phyloP scores from a whole-genome alignment of 2,797 vertebrate genomes.

The Sarcoramphus papa region DNA sequence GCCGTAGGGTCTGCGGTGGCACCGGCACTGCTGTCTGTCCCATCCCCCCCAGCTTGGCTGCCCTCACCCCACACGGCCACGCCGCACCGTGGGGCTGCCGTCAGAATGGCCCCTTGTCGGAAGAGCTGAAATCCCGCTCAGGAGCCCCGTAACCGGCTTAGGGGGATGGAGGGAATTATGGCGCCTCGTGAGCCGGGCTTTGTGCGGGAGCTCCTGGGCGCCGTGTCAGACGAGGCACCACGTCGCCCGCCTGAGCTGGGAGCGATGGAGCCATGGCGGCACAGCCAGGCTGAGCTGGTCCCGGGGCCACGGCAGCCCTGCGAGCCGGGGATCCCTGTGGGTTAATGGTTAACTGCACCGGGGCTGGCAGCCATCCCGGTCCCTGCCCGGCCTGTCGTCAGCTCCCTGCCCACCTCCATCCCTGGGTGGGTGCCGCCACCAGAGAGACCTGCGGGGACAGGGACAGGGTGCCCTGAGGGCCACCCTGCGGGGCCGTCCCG shows the following conservation, averaged over 20 bases:
- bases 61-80: neutral
- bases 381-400: neutral
- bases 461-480: neutral
- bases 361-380: neutral
- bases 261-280: fast-evolving
- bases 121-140: neutral
- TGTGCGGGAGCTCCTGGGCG: fast-evolving
- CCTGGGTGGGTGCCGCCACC: fast-evolving
- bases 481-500: fast-evolving
- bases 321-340: fast-evolving
- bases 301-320: neutral
- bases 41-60: fast-evolving
- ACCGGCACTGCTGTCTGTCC: neutral
- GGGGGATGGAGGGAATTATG: constrained; percentile 42
- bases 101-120: neutral
- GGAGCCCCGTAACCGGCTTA: constrained; percentile 52
- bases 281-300: neutral
- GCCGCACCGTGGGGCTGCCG: neutral
- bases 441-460: fast-evolving
- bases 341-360: neutral
- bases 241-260: fast-evolving
- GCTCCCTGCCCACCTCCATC: neutral
- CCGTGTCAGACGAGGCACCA: neutral
- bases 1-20: fast-evolving
- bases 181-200: neutral